Evolutionary conservation across 1,140 invertebrate genomes (phyloP).

Genomic region (Polyergus mexicanus): DNA sequence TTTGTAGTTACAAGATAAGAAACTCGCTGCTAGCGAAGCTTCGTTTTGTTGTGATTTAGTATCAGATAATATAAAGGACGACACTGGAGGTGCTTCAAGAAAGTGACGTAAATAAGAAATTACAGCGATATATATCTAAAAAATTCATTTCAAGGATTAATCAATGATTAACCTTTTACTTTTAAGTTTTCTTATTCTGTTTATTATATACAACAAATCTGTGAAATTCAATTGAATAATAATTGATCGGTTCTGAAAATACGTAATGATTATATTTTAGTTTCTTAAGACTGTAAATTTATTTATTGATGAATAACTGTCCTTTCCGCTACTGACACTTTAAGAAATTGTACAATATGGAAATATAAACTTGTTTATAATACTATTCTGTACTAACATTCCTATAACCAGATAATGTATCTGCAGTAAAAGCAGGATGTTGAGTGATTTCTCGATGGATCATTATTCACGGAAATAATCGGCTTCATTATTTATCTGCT

Average conservation of each 20-base stretch:
- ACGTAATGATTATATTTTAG: background rate
- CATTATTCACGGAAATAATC: constrained; percentile 59
- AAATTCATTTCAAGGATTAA: constrained; percentile 13
- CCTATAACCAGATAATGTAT: constrained; percentile 10
- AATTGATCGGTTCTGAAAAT: background rate
- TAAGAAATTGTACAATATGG: background rate
- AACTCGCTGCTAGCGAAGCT: constrained; percentile 3
- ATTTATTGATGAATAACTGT: background rate
- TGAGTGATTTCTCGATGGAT: constrained; percentile 54
- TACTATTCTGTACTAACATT: background rate
- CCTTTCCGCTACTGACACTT: background rate
- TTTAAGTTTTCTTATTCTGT: background rate
- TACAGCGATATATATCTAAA: constrained; percentile 41
- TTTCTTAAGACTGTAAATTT: background rate
- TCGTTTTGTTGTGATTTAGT: background rate
- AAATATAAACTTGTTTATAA: background rate
- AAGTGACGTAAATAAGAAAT: constrained; percentile 57
- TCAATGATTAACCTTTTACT: constrained; percentile 25
- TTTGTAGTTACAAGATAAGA: background rate
- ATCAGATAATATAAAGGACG: constrained; percentile 10
- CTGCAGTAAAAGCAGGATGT: constrained; percentile 34
- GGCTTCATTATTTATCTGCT: constrained; percentile 44
- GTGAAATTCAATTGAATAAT: background rate
- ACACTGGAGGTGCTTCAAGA: constrained; percentile 21
- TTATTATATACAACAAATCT: background rate